These are phyloP conservation scores for Eristalinus sepulchralis DNA, from an alignment of 2,888 invertebrate species.

Conservation along the genomic window DNA sequence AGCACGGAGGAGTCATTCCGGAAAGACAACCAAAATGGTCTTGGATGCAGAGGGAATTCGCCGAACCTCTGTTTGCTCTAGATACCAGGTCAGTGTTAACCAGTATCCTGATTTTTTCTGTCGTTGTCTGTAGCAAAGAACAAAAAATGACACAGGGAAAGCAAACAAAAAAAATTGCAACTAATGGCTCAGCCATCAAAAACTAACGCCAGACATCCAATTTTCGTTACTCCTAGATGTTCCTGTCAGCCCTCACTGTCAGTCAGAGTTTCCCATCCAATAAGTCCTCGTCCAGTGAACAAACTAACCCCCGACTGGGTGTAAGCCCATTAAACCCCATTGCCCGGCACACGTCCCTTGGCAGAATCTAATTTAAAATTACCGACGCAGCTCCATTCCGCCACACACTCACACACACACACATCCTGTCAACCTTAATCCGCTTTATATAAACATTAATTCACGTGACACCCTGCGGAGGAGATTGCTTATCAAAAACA, in stretches of 20 bases:
- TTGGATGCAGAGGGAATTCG: background rate
- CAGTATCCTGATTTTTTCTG: too few relatives aligned
- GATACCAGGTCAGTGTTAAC: too few relatives aligned
- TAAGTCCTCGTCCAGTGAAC: background rate
- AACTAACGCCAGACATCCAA: background rate
- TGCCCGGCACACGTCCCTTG: too few relatives aligned
- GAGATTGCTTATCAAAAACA: background rate
- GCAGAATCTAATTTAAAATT: background rate
- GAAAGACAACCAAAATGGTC: background rate
- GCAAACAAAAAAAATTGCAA: background rate
- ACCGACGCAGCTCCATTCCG: background rate
- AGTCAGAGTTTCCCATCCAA: background rate
- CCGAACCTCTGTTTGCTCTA: too few relatives aligned
- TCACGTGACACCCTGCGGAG: background rate
- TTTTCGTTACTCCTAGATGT: background rate
- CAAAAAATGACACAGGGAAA: too few relatives aligned
- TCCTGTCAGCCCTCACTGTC: background rate
- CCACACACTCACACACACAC: too few relatives aligned
- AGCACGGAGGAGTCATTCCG: background rate
- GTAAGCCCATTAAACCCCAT: too few relatives aligned
- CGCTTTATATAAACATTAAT: constrained; percentile 13
- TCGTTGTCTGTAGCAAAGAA: too few relatives aligned
- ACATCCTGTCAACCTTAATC: constrained; percentile 1
- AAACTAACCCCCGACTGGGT: too few relatives aligned
- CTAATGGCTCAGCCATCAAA: background rate